Conservation (phyloP, 2,113 vertebrate genomes). For the mouse (Mus musculus) region DNA sequence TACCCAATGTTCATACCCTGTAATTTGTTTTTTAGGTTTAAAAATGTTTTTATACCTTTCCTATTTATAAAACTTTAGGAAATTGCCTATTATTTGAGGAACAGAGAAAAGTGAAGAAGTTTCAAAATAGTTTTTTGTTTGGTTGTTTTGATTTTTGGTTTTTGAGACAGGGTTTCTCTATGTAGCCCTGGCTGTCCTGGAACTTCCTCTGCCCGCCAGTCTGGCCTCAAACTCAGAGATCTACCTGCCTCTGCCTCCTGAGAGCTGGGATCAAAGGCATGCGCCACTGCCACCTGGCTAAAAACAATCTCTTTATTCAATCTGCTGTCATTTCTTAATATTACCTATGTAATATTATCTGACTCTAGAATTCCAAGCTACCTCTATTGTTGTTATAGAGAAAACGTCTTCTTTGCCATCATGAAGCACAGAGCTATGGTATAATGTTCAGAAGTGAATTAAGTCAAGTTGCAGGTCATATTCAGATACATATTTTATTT, state of each 20-base stretch:
- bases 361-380: constrained; percentile 31
- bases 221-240: neutral
- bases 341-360: neutral
- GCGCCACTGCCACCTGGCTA: neutral
- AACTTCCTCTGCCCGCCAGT: neutral
- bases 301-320: constrained; percentile 60
- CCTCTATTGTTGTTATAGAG: neutral
- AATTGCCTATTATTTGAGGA: constrained; percentile 9
- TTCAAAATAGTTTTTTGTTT: constrained; percentile 56
- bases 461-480: neutral
- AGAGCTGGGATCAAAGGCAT: neutral
- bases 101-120: constrained; percentile 38
- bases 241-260: neutral
- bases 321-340: constrained; percentile 37
- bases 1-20: neutral
- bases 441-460: neutral
- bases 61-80: constrained; percentile 37
- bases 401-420: neutral
- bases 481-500: constrained; percentile 25
- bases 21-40: neutral
- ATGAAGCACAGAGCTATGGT: accelerated
- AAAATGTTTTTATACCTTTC: neutral
- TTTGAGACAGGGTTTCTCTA: neutral
- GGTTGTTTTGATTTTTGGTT: neutral
- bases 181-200: neutral